Conservation (phyloP, 2,797 vertebrate species). For the Coendou prehensilis region DNA sequence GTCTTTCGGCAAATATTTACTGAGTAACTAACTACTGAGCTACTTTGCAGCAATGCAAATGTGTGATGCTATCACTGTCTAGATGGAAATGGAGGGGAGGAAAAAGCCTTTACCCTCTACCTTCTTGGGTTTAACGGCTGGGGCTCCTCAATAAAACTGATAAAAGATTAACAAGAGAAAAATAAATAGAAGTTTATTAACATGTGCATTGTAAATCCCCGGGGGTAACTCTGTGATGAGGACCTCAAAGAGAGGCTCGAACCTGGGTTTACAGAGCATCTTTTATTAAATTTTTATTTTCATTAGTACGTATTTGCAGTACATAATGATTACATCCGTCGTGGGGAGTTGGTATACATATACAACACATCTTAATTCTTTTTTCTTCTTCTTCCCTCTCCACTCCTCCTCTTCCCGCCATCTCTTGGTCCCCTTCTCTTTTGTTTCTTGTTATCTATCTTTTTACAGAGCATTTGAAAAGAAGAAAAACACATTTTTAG, state of each 20-base stretch:
- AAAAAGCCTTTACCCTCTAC: not conserved
- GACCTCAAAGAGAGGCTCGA: not conserved
- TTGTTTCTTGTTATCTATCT: not conserved
- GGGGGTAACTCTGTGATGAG: not conserved
- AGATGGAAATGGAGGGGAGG: not conserved
- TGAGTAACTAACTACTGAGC: not conserved
- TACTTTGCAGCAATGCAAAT: slow-evolving; percentile 22
- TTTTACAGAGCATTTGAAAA: not conserved
- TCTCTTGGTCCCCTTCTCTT: not conserved
- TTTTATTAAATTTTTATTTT: not conserved
- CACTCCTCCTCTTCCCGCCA: not conserved
- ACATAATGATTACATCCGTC: not conserved
- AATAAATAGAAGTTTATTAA: not conserved
- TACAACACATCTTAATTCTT: not conserved
- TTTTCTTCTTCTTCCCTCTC: not conserved
- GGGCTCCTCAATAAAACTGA: not conserved
- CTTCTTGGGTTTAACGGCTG: not conserved
- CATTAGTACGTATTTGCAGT: not conserved
- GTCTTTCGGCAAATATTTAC: slow-evolving; percentile 59
- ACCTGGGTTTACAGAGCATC: not conserved
- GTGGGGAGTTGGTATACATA: not conserved
- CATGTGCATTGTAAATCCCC: not conserved
- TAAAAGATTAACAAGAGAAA: not conserved
- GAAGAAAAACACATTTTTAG: not conserved
- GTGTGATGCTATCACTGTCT: not conserved